Conservation (phyloP, 2,113 vertebrate species). For the Progne subis region DNA sequence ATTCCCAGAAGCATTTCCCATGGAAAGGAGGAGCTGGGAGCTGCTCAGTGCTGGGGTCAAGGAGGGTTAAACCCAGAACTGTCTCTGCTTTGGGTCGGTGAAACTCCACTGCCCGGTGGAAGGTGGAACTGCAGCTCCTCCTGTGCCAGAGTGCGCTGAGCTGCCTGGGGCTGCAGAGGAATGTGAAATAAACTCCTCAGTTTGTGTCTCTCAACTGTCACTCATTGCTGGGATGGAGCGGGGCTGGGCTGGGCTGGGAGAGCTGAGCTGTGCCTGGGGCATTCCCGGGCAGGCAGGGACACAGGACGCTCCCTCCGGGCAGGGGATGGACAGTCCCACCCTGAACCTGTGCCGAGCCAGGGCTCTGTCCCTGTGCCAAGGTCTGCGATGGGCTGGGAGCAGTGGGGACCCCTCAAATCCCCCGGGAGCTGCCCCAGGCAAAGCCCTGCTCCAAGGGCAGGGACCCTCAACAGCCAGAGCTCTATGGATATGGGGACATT, state of each 20-base stretch:
- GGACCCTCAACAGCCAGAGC: background rate
- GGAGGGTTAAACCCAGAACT: too few species aligned
- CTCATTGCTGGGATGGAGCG: background rate
- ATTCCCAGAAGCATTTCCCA: rapidly evolving
- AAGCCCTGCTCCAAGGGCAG: background rate
- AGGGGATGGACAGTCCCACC: rapidly evolving
- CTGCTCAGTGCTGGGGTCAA: background rate
- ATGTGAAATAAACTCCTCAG: background rate
- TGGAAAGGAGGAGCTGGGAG: background rate
- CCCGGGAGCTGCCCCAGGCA: background rate
- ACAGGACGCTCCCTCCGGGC: background rate
- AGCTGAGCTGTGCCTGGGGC: background rate
- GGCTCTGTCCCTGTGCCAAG: background rate
- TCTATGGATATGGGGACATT: rapidly evolving
- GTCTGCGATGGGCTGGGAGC: background rate
- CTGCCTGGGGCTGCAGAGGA: background rate
- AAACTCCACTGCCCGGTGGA: rapidly evolving
- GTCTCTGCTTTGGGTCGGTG: background rate
- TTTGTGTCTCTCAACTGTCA: rapidly evolving
- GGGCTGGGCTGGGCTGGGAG: background rate
- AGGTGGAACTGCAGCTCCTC: background rate
- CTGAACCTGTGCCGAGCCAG: background rate
- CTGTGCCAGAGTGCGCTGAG: background rate
- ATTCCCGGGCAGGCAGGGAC: background rate
- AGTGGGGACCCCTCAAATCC: background rate